These are phyloP conservation scores for Tangara arthus DNA, from an alignment of 2,797 vertebrate genomes.

Conservation along the genomic window DNA sequence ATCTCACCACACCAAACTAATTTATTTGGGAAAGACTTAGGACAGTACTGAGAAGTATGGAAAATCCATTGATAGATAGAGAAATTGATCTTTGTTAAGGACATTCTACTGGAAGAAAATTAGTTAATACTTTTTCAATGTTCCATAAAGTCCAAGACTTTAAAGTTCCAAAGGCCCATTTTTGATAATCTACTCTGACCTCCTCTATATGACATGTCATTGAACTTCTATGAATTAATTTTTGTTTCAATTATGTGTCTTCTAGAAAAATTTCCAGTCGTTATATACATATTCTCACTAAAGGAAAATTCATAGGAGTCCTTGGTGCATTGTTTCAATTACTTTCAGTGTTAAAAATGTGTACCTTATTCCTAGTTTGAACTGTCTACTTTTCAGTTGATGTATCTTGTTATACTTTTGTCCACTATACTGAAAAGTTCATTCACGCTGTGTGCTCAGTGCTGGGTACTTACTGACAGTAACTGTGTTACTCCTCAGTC, in stretches of 20 bases:
- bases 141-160: not conserved
- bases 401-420: slow-evolving; percentile 1
- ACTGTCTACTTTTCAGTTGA: not conserved
- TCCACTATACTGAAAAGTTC: not conserved
- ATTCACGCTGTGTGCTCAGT: not conserved
- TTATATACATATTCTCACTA: not conserved
- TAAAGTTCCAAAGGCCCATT: not conserved
- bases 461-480: not conserved
- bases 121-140: slow-evolving; percentile 23
- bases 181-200: slow-evolving; percentile 23
- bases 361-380: not conserved
- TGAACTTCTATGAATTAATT: not conserved
- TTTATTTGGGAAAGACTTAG: not conserved
- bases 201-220: not conserved
- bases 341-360: not conserved
- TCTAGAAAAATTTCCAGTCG: not conserved
- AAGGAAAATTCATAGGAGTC: not conserved
- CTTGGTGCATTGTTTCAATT: slow-evolving; percentile 19
- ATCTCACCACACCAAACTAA: not conserved
- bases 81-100: slow-evolving; percentile 25
- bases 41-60: not conserved
- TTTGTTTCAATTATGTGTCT: not conserved
- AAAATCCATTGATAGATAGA: slow-evolving; percentile 15
- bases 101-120: not conserved
- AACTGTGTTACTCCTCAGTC: not conserved